A percentile compares a stretch with the other conserved stretches of the same genome.
Conservation (phyloP, 2,797 vertebrate species). For the Eulemur coronatus region DNA sequence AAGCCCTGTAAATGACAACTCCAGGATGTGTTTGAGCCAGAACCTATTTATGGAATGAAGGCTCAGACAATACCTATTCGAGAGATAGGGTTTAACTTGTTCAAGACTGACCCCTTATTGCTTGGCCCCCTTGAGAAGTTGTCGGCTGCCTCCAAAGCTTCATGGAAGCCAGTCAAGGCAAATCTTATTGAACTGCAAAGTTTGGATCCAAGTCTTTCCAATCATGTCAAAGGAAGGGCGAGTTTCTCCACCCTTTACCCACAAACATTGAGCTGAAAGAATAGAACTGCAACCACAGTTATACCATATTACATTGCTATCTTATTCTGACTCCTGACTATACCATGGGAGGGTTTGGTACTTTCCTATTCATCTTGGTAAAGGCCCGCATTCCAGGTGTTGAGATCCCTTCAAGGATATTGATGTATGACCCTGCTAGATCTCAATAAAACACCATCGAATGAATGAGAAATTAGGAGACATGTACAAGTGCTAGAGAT, state of each 20-base stretch:
- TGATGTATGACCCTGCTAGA: background rate
- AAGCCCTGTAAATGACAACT: background rate
- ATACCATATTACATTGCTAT: background rate
- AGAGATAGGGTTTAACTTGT: background rate
- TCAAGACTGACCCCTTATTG: background rate
- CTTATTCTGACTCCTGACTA: background rate
- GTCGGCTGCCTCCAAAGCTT: background rate
- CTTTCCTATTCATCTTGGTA: background rate
- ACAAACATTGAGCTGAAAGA: background rate
- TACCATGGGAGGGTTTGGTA: background rate
- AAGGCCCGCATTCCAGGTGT: background rate
- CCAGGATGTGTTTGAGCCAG: background rate
- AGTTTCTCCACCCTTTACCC: background rate
- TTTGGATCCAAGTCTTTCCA: background rate
- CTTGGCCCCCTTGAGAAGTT: background rate
- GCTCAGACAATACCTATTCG: background rate
- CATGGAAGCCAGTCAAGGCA: background rate
- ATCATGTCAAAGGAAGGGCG: background rate
- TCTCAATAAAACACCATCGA: background rate
- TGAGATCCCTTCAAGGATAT: background rate
- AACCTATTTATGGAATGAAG: background rate
- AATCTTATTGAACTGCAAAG: background rate
- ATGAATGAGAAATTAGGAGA: background rate
- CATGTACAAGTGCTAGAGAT: too few species aligned
- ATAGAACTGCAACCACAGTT: background rate